Base-by-base conservation (phyloP, 1,140 invertebrate genomes). In the Philopotamus ludificatus region DNA sequence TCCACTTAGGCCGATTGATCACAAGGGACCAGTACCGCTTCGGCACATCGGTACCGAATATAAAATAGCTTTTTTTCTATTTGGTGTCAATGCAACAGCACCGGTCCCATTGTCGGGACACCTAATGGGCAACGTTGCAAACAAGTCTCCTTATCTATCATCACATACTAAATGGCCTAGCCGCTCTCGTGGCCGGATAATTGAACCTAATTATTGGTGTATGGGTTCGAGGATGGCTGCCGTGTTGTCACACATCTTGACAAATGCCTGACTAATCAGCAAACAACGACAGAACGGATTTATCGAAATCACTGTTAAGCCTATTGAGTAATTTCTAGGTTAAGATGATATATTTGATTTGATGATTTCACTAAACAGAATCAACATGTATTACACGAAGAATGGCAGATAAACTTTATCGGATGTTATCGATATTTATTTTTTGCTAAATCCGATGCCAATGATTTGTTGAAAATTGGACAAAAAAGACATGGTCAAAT, bases 1-100 rank as follows among this genome's bases (percentile, higher is more conserved):
- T 63, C 47, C 28, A 54, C 50, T 63, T 53, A 63, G 61, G 50
- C 28, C 55, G 61, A 63, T 51, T 63, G 61, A 63, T 63, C 26
- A 63, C 28, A 63, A 62, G 61, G 61, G 45, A 45, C 9, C 39
- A 7, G 26, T 22, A 20, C 61, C 57, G 57, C 55, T n/a, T 42
- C 53, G 53, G 20, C 50, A 22, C 53, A 39, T 26, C 41, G 10
- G 34, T 28, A 16, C 34, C n/a, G 26, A 57, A 39, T 50, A 25
- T 54, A 63, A 42, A 45, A 63, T 42, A 21, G 25, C 20, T 63
- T 54, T 57, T 54, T 63, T 54, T n/a, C n/a, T n/a, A n/a, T n/a
- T 63, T 39, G 41, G 28, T 63, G 61, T 63, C 61, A 54, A 63
- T 63, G 61, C 9, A 44, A 50, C 34, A 16, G 1, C 49, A 23